Conservation (phyloP, 23 tunicate genomes). For the Ascidia mentula region DNA sequence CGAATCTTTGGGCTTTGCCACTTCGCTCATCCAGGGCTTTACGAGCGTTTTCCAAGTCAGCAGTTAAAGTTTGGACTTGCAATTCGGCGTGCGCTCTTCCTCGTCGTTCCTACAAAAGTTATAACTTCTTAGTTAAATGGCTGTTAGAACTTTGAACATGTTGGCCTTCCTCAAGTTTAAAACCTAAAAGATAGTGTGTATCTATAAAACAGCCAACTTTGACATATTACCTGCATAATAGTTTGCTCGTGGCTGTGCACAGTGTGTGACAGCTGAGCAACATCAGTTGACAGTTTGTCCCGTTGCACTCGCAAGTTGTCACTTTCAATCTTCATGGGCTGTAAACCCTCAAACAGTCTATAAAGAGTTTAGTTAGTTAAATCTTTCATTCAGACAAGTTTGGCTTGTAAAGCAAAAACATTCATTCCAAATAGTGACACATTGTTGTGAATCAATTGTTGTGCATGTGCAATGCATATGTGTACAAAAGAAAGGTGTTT, state of each 20-base stretch:
- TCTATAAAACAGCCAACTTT: background rate
- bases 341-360: slow-evolving; percentile 65
- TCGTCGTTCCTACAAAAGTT: slow-evolving; percentile 33
- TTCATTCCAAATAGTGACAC: background rate
- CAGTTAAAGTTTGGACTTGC: slow-evolving; percentile 14
- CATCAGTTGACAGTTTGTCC: slow-evolving; percentile 70
- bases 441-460: too few species aligned
- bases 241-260: slow-evolving; percentile 55
- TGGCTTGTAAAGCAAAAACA: background rate
- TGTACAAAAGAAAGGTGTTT: too few species aligned
- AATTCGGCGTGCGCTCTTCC: slow-evolving; percentile 48
- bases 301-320: slow-evolving; percentile 62
- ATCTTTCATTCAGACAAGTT: background rate
- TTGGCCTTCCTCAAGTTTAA: too few species aligned
- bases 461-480: too few species aligned
- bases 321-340: slow-evolving; percentile 62
- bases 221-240: slow-evolving; percentile 51
- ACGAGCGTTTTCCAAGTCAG: slow-evolving; percentile 43
- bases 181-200: too few species aligned
- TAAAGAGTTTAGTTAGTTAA: background rate
- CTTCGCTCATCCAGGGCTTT: slow-evolving; percentile 37
- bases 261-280: slow-evolving; percentile 44
- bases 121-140: background rate
- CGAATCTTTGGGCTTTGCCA: slow-evolving; percentile 74
- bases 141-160: too few species aligned